These are phyloP conservation scores for Trinectes maculatus DNA, from an alignment of 2,113 vertebrate genomes.

Conservation along the genomic window DNA sequence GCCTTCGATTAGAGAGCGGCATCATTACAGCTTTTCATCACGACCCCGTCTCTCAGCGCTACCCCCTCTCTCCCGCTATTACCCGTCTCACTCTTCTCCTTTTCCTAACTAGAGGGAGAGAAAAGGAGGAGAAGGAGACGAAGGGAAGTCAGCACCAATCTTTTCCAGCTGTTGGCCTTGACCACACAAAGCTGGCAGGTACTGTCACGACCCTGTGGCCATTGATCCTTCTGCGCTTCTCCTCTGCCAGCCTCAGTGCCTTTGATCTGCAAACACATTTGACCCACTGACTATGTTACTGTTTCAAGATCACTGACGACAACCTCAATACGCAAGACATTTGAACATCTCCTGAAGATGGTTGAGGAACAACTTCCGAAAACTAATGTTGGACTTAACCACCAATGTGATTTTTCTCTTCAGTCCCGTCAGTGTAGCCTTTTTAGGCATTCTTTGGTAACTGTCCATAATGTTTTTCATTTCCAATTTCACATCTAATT, in stretches of 20 bases:
- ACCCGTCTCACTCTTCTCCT: constrained; percentile 22
- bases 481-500: not conserved
- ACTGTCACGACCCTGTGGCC: constrained; percentile 12
- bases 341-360: no score
- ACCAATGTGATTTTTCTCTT: not conserved
- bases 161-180: not conserved
- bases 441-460: not conserved
- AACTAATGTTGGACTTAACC: no score
- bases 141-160: not conserved
- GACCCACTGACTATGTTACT: constrained; percentile 3
- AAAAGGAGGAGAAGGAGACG: constrained; percentile 1
- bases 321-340: no score
- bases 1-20: constrained; percentile 29
- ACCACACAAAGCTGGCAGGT: constrained; percentile 31
- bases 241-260: not conserved
- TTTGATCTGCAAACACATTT: constrained; percentile 13
- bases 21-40: constrained; percentile 52
- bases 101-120: not conserved
- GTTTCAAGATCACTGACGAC: not conserved
- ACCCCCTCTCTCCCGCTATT: not conserved
- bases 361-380: no score
- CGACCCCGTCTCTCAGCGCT: constrained; percentile 8
- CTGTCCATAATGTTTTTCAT: not conserved
- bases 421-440: no score
- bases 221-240: constrained; percentile 5